Evolutionary conservation across 2,797 vertebrate species (phyloP).

Genomic region (Tokudaia tokunoshimensis): DNA sequence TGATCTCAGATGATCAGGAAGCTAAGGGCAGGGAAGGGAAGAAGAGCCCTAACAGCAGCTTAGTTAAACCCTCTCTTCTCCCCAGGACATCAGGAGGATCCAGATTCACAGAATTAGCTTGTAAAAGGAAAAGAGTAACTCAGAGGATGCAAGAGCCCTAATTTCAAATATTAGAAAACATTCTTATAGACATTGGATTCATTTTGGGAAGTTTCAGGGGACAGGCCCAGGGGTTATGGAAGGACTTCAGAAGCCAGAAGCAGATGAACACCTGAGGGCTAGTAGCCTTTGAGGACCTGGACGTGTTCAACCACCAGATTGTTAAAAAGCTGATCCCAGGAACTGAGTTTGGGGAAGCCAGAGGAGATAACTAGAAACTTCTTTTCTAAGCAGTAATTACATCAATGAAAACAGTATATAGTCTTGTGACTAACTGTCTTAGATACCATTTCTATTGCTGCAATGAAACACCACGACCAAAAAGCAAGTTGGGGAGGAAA

Average conservation of each 20-base stretch:
- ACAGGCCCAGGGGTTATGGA: background rate
- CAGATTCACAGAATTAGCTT: background rate
- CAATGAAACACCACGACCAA: background rate
- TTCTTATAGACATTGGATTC: background rate
- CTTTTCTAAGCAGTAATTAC: background rate
- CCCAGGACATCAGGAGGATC: background rate
- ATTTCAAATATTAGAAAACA: background rate
- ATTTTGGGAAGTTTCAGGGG: background rate
- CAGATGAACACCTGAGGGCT: background rate
- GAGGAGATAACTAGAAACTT: background rate
- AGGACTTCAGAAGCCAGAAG: background rate
- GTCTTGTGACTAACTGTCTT: background rate
- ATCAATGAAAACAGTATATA: constrained; percentile 16
- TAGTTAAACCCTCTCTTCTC: background rate
- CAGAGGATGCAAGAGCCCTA: background rate
- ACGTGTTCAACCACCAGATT: background rate
- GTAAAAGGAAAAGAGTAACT: background rate
- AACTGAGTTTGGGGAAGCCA: background rate
- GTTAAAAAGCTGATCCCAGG: background rate
- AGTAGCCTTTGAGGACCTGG: background rate
- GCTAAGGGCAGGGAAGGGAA: background rate
- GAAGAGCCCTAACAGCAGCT: background rate
- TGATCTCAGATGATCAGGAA: background rate
- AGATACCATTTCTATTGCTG: background rate
- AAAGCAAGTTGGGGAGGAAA: background rate